Evolutionary conservation across 2,888 invertebrate species (phyloP).

Genomic region (Caenorhabditis japonica): DNA sequence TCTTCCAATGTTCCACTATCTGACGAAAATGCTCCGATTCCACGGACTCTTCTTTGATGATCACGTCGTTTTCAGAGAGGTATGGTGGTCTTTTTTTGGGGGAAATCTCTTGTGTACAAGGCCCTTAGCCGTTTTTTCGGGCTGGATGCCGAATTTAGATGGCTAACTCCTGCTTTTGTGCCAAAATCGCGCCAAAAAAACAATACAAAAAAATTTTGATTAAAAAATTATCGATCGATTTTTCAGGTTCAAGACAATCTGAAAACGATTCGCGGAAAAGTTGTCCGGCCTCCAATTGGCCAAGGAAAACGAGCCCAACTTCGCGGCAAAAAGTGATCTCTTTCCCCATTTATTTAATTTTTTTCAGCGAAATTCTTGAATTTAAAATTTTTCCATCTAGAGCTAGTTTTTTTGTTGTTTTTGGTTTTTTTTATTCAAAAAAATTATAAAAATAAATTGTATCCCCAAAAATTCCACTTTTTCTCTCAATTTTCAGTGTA

Average conservation of each 20-base stretch:
- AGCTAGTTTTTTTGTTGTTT: slow-evolving; percentile 11
- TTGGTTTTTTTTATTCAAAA: background rate
- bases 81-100: slow-evolving; percentile 28
- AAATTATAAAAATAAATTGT: background rate
- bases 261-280: slow-evolving; percentile 73
- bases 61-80: slow-evolving; percentile 74
- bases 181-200: too few relatives aligned
- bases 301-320: slow-evolving; percentile 74
- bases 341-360: slow-evolving; percentile 14
- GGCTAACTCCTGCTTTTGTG: too few relatives aligned
- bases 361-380: slow-evolving; percentile 10
- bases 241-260: slow-evolving; percentile 68
- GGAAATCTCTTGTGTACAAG: too few relatives aligned
- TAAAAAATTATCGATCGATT: too few relatives aligned
- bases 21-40: slow-evolving; percentile 75
- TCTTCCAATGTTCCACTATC: slow-evolving; percentile 76
- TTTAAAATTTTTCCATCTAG: too few relatives aligned
- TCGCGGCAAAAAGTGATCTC: slow-evolving; percentile 64
- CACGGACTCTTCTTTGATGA: slow-evolving; percentile 76
- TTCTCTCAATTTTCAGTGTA: slow-evolving; percentile 12
- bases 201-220: too few relatives aligned
- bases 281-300: slow-evolving; percentile 72
- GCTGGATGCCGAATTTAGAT: too few relatives aligned
- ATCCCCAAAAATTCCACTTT: background rate
- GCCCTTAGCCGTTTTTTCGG: too few relatives aligned